Percentiles rank a stretch among this genome's conserved stretches.
phyloP scores from a whole-genome alignment of 2,888 invertebrate genomes.

The Luperina nickerlii region DNA sequence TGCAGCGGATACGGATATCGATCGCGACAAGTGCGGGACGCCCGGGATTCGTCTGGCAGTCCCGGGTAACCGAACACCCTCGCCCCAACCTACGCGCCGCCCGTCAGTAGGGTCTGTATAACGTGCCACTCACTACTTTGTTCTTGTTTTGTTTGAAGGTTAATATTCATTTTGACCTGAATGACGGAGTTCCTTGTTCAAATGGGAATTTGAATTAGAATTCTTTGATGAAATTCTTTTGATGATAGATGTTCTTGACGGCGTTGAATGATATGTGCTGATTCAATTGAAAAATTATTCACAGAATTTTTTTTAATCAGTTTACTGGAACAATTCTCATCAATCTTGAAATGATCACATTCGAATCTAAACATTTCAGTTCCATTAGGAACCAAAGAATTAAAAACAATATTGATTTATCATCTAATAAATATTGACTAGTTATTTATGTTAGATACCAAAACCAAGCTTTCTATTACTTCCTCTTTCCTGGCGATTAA shows the following conservation, averaged over 20 bases:
- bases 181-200: slow-evolving; percentile 69
- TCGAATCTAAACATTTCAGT: slow-evolving; percentile 12
- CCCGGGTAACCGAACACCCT: slow-evolving; percentile 80
- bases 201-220: slow-evolving; percentile 56
- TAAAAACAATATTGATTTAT: slow-evolving; percentile 1
- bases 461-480: slow-evolving; percentile 15
- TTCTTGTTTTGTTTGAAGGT: slow-evolving; percentile 90
- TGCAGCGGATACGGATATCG: slow-evolving; percentile 88
- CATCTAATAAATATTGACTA: slow-evolving; percentile 2
- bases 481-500: slow-evolving; percentile 22
- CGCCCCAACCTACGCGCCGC: slow-evolving; percentile 67
- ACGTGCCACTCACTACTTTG: slow-evolving; percentile 86
- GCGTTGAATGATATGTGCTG: slow-evolving; percentile 47
- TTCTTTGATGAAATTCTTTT: slow-evolving; percentile 52
- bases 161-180: slow-evolving; percentile 86
- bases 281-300: slow-evolving; percentile 34
- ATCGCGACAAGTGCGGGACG: slow-evolving; percentile 87
- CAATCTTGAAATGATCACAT: slow-evolving; percentile 13
- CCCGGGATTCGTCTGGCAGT: slow-evolving; percentile 88
- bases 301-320: slow-evolving; percentile 6
- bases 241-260: slow-evolving; percentile 37
- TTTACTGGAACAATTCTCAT: slow-evolving; percentile 15
- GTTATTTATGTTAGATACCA: background rate
- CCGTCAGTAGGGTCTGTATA: slow-evolving; percentile 83
- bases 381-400: background rate